A percentile compares a stretch with the other conserved stretches of the same genome.
Conservation (phyloP, 2,888 invertebrate genomes). For the Hypsopygia costalis region DNA sequence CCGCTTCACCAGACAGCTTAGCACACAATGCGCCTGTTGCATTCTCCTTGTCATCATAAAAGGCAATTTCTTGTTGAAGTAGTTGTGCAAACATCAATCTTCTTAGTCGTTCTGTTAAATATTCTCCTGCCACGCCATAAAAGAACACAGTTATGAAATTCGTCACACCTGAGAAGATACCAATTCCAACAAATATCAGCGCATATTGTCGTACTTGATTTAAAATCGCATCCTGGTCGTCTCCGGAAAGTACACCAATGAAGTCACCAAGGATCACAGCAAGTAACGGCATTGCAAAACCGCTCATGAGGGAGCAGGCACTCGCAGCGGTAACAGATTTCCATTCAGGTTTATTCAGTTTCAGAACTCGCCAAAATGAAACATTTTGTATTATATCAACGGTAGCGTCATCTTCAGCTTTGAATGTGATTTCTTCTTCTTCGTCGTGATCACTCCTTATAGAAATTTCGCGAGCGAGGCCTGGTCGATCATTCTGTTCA, state of each 20-base stretch:
- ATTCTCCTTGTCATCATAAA: constrained; percentile 87
- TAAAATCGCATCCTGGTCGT: constrained; percentile 75
- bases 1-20: constrained; percentile 87
- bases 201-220: constrained; percentile 81
- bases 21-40: constrained; percentile 88
- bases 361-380: constrained; percentile 75
- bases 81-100: constrained; percentile 83
- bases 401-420: constrained; percentile 12
- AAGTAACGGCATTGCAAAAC: constrained; percentile 86
- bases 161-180: constrained; percentile 82
- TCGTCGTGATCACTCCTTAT: constrained; percentile 54
- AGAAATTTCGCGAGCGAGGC: constrained; percentile 42
- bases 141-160: constrained; percentile 85
- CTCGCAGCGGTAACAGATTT: constrained; percentile 82
- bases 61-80: constrained; percentile 86
- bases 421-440: constrained; percentile 40
- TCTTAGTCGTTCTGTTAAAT: constrained; percentile 87
- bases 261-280: constrained; percentile 88
- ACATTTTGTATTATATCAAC: constrained; percentile 30
- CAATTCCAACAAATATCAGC: constrained; percentile 84
- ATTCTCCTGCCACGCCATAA: constrained; percentile 90
- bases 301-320: constrained; percentile 82
- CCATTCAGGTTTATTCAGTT: constrained; percentile 85
- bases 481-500: constrained; percentile 16
- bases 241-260: constrained; percentile 81